Percentiles rank a stretch among this genome's conserved stretches.
These are phyloP conservation scores for Kryptolebias ocellatus DNA, from an alignment of 2,797 vertebrate species.

Conservation along the genomic window DNA sequence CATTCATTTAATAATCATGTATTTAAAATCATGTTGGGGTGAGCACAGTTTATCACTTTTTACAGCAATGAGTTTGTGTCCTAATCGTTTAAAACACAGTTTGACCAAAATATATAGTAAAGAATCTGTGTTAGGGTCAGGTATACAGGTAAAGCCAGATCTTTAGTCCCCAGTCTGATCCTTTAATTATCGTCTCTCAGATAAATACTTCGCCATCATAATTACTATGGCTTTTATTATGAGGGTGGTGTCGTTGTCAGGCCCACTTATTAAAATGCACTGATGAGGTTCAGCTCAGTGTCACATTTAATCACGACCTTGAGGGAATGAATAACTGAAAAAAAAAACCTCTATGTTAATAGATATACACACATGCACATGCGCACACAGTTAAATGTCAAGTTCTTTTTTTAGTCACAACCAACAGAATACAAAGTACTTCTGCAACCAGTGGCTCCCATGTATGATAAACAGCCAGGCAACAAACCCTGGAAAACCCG, in stretches of 20 bases:
- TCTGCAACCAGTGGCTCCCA: not conserved
- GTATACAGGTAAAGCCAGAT: constrained; percentile 10
- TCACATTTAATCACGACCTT: constrained; percentile 45
- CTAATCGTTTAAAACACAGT: not conserved
- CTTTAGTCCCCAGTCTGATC: constrained; percentile 41
- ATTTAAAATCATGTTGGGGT: no score
- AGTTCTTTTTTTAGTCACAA: constrained; percentile 5
- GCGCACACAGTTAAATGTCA: constrained; percentile 8
- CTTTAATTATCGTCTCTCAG: constrained; percentile 60
- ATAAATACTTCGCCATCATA: constrained; percentile 57
- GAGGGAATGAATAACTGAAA: constrained; percentile 36
- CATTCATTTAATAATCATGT: no score
- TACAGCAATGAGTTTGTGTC: not conserved
- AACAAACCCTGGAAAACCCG: constrained; percentile 6
- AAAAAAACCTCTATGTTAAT: constrained; percentile 30
- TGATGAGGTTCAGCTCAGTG: constrained; percentile 60
- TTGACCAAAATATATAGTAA: not conserved
- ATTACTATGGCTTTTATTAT: constrained; percentile 59
- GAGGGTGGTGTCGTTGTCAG: constrained; percentile 41
- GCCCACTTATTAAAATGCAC: constrained; percentile 37
- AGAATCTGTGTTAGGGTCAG: not conserved
- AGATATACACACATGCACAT: not conserved
- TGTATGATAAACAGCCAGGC: not conserved
- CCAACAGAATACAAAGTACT: constrained; percentile 11
- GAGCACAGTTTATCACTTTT: not conserved